phyloP scores from a whole-genome alignment of 2,797 vertebrate genomes.

The Paramormyrops hopkinsi region DNA sequence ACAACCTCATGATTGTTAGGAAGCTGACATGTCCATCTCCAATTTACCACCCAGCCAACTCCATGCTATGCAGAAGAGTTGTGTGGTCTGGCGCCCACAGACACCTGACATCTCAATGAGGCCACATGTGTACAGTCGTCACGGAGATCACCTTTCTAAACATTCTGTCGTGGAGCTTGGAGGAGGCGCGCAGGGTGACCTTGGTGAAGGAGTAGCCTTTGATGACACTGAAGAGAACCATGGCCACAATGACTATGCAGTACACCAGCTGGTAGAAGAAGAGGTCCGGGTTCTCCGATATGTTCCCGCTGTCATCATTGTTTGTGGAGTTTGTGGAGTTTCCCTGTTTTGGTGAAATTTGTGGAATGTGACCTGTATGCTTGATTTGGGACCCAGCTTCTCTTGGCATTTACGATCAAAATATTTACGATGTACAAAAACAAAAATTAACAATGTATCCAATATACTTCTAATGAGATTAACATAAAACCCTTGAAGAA shows the following conservation, averaged over 20 bases:
- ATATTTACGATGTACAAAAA: background rate
- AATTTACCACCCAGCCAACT: background rate
- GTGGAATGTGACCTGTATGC: background rate
- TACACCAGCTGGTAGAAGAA: constrained; percentile 61
- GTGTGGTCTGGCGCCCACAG: background rate
- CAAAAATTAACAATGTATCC: background rate
- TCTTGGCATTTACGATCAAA: background rate
- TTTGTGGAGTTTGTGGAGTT: constrained; percentile 7
- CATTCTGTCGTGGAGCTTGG: constrained; percentile 60
- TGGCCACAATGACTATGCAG: constrained; percentile 38
- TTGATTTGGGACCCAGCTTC: background rate
- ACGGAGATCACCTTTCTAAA: constrained; percentile 58
- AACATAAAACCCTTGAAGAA: background rate
- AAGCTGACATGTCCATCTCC: background rate
- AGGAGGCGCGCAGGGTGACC: constrained; percentile 58
- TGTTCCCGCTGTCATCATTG: constrained; percentile 6
- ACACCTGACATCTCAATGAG: background rate
- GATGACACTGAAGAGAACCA: constrained; percentile 43
- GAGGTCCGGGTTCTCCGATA: constrained; percentile 51
- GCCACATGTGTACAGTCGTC: background rate
- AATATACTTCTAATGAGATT: background rate
- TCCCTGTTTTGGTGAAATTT: background rate
- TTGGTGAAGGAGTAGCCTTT: constrained; percentile 61
- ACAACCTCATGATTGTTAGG: background rate
- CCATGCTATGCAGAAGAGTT: background rate